Evolutionary conservation across 1,140 invertebrate species (phyloP).

Genomic region (Heterodera carotae): DNA sequence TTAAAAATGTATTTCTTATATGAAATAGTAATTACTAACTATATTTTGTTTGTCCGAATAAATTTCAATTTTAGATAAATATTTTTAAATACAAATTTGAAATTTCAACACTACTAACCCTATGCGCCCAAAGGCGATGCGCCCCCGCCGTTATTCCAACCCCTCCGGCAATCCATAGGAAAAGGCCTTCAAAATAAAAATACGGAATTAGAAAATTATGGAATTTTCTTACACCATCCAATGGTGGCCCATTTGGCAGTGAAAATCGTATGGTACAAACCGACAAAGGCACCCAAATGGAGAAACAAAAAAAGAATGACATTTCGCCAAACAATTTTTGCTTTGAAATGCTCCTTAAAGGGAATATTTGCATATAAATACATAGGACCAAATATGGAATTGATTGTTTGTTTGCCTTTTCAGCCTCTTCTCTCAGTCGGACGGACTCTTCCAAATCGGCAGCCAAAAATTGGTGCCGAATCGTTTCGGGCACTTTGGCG

Average conservation of each 20-base stretch:
- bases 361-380: no score
- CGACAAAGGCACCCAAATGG: constrained; percentile 84
- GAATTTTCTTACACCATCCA: constrained; percentile 49
- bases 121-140: constrained; percentile 89
- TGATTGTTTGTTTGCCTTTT: constrained; percentile 40
- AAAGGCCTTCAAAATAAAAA: constrained; percentile 34
- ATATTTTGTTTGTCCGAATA: no score
- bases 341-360: constrained; percentile 62
- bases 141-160: constrained; percentile 84
- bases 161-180: constrained; percentile 53
- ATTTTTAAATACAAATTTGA: no score
- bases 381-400: no score
- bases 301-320: constrained; percentile 81
- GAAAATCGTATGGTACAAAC: constrained; percentile 78
- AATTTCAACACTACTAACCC: constrained; percentile 68
- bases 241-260: constrained; percentile 73
- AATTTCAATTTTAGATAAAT: no score
- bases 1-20: no score
- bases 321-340: constrained; percentile 86
- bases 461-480: constrained; percentile 53
- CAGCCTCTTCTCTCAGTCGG: constrained; percentile 44
- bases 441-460: constrained; percentile 60
- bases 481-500: constrained; percentile 39
- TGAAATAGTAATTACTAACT: no score
- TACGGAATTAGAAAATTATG: neutral